Base-by-base conservation (phyloP, 2,888 invertebrate genomes). In the Patella ulyssiponensis region DNA sequence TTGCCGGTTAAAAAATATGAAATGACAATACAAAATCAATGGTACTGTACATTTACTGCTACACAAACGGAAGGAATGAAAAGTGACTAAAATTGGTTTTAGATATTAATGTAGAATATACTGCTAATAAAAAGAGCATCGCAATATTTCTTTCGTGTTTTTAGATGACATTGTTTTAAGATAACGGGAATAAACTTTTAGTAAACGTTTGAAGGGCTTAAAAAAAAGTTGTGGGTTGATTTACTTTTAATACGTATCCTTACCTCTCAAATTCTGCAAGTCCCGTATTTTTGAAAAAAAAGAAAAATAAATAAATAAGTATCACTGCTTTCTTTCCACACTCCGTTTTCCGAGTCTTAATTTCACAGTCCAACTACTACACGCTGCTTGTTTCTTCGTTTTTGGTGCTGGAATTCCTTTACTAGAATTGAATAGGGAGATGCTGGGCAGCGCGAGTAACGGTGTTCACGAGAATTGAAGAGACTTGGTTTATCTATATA, bases 401-500 rank as follows among this genome's bases (percentile, higher is more conserved):
- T 58, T 20, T 64, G 20, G 64, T 44, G 7, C 44, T 44, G 23
- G 23, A 64, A 64, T 64, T 64, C 64, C 64, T 20, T 23, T 64
- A 64, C 64, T 64, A 64, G 64, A 23, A 44, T 44, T 7, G 44
- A 44, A 44, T 64, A 23, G 64, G 20, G 64, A 23, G 64, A 64
- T 64, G 64, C 20, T 64, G 20, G 20, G 64, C 64, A 64, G 64
- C 64, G 64, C 64, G 64, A 64, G 64, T 64, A 20, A 64, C 64
- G 64, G 64, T 64, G 20, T 64, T 23, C 20, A 64, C 64, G 64
- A 64, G 64, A 64, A 64, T 64, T 64, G 64, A 23, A 64, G 64
- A 64, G 64, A 64, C 64, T 64, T 64, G 64, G 64, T 64, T 64
- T 64, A 64, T 64, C 64, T 64, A 64, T 64, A 64, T 64, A 64